Percentiles rank a stretch among this genome's conserved stretches.
Evolutionary conservation across 2,888 invertebrate species (phyloP).

Genomic region (Branchipolynoe longqiensis): DNA sequence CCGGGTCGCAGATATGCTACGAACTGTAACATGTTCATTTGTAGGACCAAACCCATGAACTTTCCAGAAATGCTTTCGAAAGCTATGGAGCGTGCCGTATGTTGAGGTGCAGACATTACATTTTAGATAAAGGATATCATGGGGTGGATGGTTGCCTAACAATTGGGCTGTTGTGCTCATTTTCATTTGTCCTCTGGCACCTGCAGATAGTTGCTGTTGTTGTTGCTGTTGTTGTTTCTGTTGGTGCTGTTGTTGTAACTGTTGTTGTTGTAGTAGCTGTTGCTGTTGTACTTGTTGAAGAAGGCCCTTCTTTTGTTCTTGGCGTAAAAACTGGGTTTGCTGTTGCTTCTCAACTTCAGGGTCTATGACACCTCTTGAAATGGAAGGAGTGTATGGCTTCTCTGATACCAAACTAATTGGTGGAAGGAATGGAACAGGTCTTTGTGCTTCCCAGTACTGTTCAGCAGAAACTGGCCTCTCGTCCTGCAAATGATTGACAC

Average conservation of each 20-base stretch:
- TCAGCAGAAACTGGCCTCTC: not conserved
- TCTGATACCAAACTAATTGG: conserved; percentile 7
- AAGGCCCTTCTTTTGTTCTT: not conserved
- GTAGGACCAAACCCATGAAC: conserved; percentile 80
- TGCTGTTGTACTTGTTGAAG: conserved; percentile 17
- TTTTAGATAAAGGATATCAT: conserved; percentile 78
- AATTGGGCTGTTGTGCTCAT: conserved; percentile 65
- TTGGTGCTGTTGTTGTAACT: conserved; percentile 20
- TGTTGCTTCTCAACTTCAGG: conserved; percentile 33
- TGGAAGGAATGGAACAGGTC: not conserved
- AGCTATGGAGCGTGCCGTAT: conserved; percentile 79
- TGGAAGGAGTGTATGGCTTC: not conserved
- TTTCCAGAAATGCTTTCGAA: conserved; percentile 79
- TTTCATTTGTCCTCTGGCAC: not conserved
- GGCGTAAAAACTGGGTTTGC: not conserved
- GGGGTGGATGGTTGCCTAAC: conserved; percentile 76
- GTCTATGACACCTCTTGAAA: conserved; percentile 19
- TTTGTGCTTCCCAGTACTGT: not conserved
- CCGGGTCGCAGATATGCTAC: conserved; percentile 78
- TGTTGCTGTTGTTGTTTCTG: conserved; percentile 35
- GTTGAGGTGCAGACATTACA: conserved; percentile 78
- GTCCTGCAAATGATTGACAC: not conserved
- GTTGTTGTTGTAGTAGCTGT: not conserved
- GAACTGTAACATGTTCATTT: conserved; percentile 78
- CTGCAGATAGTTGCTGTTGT: not conserved